These are phyloP conservation scores for Drosophila mulleri DNA, from an alignment of 2,888 invertebrate species.

Conservation along the genomic window DNA sequence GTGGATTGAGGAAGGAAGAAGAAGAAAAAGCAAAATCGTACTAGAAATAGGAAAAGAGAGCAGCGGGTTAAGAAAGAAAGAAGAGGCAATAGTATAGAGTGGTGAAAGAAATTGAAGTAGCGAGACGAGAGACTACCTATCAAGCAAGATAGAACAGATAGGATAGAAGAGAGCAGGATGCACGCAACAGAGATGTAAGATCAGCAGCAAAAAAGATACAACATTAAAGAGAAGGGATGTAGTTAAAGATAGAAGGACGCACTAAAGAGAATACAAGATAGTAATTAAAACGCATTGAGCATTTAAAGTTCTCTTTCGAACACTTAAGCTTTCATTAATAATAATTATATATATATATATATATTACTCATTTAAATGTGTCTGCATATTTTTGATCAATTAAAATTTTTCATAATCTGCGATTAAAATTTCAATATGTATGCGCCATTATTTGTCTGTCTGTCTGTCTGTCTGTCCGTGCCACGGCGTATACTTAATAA, in stretches of 20 bases:
- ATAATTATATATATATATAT: no score
- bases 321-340: neutral
- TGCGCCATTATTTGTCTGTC: neutral
- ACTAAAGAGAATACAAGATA: no score
- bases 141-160: neutral
- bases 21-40: neutral
- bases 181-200: neutral
- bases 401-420: conserved; percentile 30
- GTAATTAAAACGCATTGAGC: neutral
- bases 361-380: neutral
- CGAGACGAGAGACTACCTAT: neutral
- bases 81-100: no score
- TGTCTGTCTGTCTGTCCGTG: neutral
- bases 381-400: neutral
- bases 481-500: conserved; percentile 48
- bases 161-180: neutral
- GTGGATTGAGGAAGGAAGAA: no score
- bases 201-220: no score
- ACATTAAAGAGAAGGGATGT: neutral
- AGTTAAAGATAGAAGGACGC: neutral
- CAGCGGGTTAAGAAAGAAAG: neutral
- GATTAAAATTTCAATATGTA: conserved; percentile 36
- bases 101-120: neutral
- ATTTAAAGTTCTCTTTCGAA: neutral
- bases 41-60: neutral